phyloP scores from a whole-genome alignment of 2,888 invertebrate species.

The Thecophora atra region DNA sequence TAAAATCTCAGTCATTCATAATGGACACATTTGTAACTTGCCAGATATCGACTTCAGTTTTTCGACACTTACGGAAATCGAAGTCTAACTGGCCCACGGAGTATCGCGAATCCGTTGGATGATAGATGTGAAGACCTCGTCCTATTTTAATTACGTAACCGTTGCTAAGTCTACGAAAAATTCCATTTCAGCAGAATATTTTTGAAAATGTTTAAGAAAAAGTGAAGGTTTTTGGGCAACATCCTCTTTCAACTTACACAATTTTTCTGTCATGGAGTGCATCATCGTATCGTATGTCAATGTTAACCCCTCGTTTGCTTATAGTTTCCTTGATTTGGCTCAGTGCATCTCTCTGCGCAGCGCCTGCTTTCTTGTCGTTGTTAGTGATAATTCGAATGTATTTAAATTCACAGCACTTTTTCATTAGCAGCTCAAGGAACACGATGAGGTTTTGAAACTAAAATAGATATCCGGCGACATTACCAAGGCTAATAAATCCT shows the following conservation, averaged over 20 bases:
- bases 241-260: slow-evolving; percentile 77
- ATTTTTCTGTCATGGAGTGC: slow-evolving; percentile 91
- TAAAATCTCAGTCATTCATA: no score
- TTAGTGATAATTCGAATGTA: slow-evolving; percentile 73
- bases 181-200: no score
- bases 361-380: slow-evolving; percentile 66
- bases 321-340: slow-evolving; percentile 72
- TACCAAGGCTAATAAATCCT: no score
- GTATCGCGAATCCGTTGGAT: slow-evolving; percentile 77
- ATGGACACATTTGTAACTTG: no score
- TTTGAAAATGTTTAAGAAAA: no score
- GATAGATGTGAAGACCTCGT: slow-evolving; percentile 88
- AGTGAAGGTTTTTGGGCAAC: no score
- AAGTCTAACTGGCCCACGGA: slow-evolving; percentile 79
- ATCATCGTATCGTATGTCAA: slow-evolving; percentile 75
- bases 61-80: slow-evolving; percentile 81
- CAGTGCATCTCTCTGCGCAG: slow-evolving; percentile 72
- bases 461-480: slow-evolving; percentile 44
- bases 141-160: slow-evolving; percentile 95
- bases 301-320: slow-evolving; percentile 69
- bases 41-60: slow-evolving; percentile 65
- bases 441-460: slow-evolving; percentile 87
- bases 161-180: slow-evolving; percentile 67
- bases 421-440: slow-evolving; percentile 82
- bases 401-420: slow-evolving; percentile 72